These are phyloP conservation scores for Drosophila prosaltans DNA, from an alignment of 1,140 invertebrate genomes.

Conservation along the genomic window DNA sequence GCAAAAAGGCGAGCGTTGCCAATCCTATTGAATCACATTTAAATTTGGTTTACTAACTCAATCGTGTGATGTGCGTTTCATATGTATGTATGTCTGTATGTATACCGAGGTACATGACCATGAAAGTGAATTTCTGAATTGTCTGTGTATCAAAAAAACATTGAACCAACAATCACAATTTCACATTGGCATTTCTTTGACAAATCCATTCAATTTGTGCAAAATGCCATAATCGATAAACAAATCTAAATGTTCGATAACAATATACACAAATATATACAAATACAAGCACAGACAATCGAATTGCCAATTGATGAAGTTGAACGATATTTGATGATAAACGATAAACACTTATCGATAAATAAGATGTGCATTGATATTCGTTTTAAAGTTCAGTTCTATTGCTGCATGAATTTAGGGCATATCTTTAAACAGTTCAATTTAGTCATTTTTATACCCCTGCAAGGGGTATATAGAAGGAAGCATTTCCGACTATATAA, in stretches of 20 bases:
- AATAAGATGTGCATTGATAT: no score
- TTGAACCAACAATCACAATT: background rate
- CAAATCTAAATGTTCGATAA: constrained; percentile 4
- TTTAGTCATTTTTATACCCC: no score
- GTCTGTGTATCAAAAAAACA: constrained; percentile 17
- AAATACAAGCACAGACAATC: no score
- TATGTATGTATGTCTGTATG: background rate
- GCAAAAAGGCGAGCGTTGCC: constrained; percentile 9
- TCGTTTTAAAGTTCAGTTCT: no score
- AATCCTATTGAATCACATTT: background rate
- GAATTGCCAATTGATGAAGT: no score
- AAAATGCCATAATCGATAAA: background rate
- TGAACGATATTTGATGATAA: no score
- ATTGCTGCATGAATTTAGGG: no score
- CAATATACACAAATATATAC: background rate
- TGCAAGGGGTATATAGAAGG: no score
- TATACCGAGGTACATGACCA: constrained; percentile 21
- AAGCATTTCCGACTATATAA: no score
- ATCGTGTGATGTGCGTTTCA: background rate
- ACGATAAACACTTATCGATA: no score
- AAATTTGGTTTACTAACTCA: constrained; percentile 9
- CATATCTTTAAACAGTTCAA: no score
- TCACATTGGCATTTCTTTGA: background rate
- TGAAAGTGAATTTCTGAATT: constrained; percentile 8
- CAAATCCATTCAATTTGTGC: background rate